Evolutionary conservation across 2,797 vertebrate genomes (phyloP).

Genomic region (Etheostoma perlongum): DNA sequence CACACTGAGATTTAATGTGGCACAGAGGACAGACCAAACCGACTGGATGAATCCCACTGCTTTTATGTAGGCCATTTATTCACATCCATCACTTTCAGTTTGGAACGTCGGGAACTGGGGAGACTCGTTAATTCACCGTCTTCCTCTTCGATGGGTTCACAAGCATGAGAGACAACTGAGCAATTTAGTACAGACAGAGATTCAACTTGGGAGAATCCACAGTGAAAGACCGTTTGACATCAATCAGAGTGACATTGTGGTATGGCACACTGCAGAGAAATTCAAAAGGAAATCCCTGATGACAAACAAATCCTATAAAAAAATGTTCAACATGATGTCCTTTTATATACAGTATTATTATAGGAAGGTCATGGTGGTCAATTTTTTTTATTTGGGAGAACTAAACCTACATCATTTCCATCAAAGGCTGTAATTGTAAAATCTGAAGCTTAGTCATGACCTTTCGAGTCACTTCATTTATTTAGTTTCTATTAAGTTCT

Average conservation of each 20-base stretch:
- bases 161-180: constrained; percentile 29
- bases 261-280: constrained; percentile 17
- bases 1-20: constrained; percentile 59
- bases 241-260: constrained; percentile 51
- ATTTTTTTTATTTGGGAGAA: not conserved
- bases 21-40: constrained; percentile 49
- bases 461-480: not conserved
- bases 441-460: not conserved
- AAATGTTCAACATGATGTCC: no score
- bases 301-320: constrained; percentile 1
- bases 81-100: constrained; percentile 70
- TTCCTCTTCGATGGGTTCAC: constrained; percentile 56
- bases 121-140: constrained; percentile 62
- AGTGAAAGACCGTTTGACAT: constrained; percentile 49
- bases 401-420: not conserved
- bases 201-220: constrained; percentile 35
- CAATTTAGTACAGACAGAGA: constrained; percentile 21
- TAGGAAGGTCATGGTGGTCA: not conserved
- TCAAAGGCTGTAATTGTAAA: not conserved
- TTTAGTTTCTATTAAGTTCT: constrained; percentile 18
- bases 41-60: constrained; percentile 54
- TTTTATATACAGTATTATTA: not conserved
- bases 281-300: constrained; percentile 1
- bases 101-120: constrained; percentile 33
- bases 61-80: constrained; percentile 67